Evolutionary conservation across 1,140 invertebrate genomes (phyloP).

Genomic region (Drosophila parabipectinata): DNA sequence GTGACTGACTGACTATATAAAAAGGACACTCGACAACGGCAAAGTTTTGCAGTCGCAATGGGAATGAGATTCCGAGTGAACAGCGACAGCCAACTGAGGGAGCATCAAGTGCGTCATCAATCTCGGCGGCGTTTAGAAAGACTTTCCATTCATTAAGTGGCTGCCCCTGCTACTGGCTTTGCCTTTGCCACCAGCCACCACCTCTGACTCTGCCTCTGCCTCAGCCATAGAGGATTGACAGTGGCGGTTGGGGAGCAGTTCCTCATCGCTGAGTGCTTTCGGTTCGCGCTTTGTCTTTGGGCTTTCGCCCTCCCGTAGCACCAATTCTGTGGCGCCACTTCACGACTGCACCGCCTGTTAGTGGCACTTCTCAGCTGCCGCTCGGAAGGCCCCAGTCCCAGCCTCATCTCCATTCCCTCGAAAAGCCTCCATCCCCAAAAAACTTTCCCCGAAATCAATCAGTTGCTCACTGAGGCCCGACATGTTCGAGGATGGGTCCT

Average conservation of each 20-base stretch:
- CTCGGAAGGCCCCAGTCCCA: conserved; percentile 1
- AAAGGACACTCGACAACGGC: conserved; percentile 47
- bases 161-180: conserved; percentile 9
- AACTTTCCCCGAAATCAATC: conserved; percentile 60
- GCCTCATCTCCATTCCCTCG: too few species aligned
- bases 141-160: conserved; percentile 69
- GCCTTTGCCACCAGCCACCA: too few species aligned
- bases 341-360: conserved; percentile 64
- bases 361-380: conserved; percentile 65
- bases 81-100: conserved; percentile 39
- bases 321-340: conserved; percentile 8
- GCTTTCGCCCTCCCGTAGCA: conserved; percentile 3
- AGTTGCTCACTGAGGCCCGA: conserved; percentile 54
- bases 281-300: conserved; percentile 75
- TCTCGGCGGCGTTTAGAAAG: conserved; percentile 56
- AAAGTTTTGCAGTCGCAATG: conserved; percentile 48
- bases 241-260: conserved; percentile 7
- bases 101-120: conserved; percentile 78
- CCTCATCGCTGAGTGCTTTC: conserved; percentile 61
- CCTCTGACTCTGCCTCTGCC: not conserved
- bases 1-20: conserved; percentile 43
- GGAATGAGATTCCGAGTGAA: conserved; percentile 39
- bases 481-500: conserved; percentile 43
- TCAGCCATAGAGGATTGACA: conserved; percentile 13
- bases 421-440: not conserved